Conservation (phyloP, 1,140 invertebrate genomes). For the Ctenoplectra terminalis region DNA sequence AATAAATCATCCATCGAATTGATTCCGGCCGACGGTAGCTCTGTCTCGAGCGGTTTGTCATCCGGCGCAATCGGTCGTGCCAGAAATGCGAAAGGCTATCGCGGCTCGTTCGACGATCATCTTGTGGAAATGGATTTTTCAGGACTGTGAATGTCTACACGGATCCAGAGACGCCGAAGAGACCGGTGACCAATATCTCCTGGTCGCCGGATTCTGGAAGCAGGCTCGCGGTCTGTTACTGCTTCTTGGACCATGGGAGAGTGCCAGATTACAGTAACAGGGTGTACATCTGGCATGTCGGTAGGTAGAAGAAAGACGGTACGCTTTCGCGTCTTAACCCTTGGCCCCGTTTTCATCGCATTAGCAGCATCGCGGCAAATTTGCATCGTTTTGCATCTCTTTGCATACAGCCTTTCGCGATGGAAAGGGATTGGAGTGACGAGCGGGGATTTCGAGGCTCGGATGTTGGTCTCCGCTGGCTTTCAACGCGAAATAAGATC, state of each 20-base stretch:
- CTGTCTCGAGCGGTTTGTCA: neutral
- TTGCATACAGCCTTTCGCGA: neutral
- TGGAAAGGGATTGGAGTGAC: no score
- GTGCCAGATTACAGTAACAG: slow-evolving; percentile 80
- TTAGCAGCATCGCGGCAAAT: slow-evolving; percentile 24
- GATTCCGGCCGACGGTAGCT: neutral
- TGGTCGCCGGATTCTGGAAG: slow-evolving; percentile 93
- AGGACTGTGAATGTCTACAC: slow-evolving; percentile 78
- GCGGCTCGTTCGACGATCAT: neutral
- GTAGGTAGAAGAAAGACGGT: slow-evolving; percentile 79
- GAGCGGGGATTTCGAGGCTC: no score
- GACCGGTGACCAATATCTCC: slow-evolving; percentile 91
- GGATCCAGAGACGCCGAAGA: slow-evolving; percentile 85
- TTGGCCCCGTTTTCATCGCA: slow-evolving; percentile 4
- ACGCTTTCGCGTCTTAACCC: slow-evolving; percentile 5
- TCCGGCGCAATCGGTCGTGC: neutral
- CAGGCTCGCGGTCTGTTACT: slow-evolving; percentile 93
- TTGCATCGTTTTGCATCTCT: slow-evolving; percentile 24
- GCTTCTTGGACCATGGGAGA: slow-evolving; percentile 89
- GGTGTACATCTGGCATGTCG: slow-evolving; percentile 96
- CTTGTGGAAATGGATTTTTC: slow-evolving; percentile 25
- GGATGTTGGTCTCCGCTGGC: no score
- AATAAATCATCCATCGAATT: neutral
- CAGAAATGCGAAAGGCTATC: neutral
- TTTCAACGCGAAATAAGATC: no score